Conservation (phyloP, 2,113 vertebrate genomes). For the Neotragus pygmaeus region DNA sequence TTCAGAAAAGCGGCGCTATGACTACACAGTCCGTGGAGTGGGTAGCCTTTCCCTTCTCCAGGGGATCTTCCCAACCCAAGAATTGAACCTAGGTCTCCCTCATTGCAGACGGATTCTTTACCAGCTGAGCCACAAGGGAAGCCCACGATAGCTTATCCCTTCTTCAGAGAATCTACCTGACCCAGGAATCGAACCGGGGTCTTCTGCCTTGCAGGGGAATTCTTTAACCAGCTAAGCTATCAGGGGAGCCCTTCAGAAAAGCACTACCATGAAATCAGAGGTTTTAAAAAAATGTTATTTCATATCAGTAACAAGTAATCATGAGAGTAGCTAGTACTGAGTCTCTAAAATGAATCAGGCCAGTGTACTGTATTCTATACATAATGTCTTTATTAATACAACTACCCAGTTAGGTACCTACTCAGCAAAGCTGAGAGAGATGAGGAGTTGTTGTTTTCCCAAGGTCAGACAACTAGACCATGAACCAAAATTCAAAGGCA, state of each 20-base stretch:
- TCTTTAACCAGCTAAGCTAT: background rate
- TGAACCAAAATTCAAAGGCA: background rate
- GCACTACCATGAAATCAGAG: background rate
- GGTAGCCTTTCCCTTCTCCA: background rate
- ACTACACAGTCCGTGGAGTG: background rate
- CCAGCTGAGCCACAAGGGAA: background rate
- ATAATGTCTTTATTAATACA: background rate
- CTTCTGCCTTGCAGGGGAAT: background rate
- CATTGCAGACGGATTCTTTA: background rate
- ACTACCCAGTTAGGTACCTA: background rate
- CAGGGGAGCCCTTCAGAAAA: background rate
- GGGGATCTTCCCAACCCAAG: background rate
- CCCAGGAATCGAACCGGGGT: background rate
- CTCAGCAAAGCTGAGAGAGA: background rate
- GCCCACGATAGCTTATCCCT: background rate
- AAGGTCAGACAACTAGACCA: background rate
- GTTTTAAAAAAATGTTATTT: background rate
- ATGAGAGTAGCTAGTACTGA: background rate
- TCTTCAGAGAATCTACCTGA: background rate
- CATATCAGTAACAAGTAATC: background rate
- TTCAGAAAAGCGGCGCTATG: too few relatives aligned
- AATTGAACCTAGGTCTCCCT: background rate
- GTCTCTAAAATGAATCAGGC: background rate
- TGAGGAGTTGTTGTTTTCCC: slow-evolving; percentile 22
- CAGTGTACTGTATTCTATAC: background rate